phyloP scores from a whole-genome alignment of 2,888 invertebrate genomes.

The Microdon myrmicae region DNA sequence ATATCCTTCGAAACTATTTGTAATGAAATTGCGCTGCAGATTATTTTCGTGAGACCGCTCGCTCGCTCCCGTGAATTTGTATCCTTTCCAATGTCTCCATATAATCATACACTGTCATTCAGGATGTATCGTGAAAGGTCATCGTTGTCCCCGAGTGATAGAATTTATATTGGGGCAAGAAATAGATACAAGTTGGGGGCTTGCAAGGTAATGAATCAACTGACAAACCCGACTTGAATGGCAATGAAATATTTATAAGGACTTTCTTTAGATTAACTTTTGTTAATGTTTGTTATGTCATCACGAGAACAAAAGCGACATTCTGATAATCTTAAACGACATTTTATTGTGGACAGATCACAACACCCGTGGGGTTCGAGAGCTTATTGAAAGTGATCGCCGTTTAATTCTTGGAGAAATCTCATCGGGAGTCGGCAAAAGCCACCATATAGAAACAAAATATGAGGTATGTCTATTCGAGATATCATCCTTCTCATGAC shows the following conservation, averaged over 20 bases:
- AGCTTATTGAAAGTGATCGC: too few species aligned
- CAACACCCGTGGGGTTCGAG: too few species aligned
- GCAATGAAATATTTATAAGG: slow-evolving; percentile 26
- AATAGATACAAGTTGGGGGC: slow-evolving; percentile 6
- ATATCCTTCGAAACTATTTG: slow-evolving; percentile 37
- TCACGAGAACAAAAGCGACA: too few species aligned
- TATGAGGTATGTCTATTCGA: too few species aligned
- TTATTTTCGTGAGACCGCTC: slow-evolving; percentile 36
- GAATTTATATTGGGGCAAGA: slow-evolving; percentile 1
- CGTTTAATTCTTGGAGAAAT: too few species aligned
- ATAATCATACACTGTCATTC: slow-evolving; percentile 34
- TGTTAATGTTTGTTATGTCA: too few species aligned
- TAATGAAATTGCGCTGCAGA: slow-evolving; percentile 40
- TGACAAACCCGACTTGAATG: slow-evolving; percentile 35
- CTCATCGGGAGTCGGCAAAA: too few species aligned
- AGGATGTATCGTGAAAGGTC: neutral
- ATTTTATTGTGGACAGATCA: too few species aligned
- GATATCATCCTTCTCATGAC: too few species aligned
- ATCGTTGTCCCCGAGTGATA: too few species aligned
- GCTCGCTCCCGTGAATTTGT: slow-evolving; percentile 34
- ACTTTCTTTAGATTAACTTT: slow-evolving; percentile 36
- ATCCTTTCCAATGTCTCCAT: slow-evolving; percentile 27
- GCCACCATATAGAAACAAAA: too few species aligned
- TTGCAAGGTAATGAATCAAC: slow-evolving; percentile 35
- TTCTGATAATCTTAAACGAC: too few species aligned